Evolutionary conservation across 2,113 vertebrate species (phyloP), one percentile per base, ranked within the genome.

Genomic region (Lamprotornis superbus): DNA sequence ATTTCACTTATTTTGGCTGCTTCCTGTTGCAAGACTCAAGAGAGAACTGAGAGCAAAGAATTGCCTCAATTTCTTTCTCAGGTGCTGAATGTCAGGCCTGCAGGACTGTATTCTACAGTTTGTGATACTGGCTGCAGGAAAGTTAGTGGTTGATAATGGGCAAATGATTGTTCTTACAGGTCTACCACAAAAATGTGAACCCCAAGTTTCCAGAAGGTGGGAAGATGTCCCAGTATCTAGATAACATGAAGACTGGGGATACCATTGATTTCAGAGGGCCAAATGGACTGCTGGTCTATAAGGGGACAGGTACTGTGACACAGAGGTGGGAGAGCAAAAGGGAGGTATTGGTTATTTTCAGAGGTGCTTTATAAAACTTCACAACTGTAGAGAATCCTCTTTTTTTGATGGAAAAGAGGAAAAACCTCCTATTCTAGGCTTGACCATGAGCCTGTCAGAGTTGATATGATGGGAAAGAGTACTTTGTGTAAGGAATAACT

Each of bases 141-240:
- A 24, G 14, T 6, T 42, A 55, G 70, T 49, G 47, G 5, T 5
- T 49, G 40, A 5, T 71, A 21, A 14, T 0, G 2, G 27, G 56
- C 14, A n/a, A 57, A 15, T 83, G 31, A 53, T 10, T 92, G 61
- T 35, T 86, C 74, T 95, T 92, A 28, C 94, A 99, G 99, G 97
- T 99, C 59, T 99, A 99, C 96, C 98, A 98, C 96, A 99, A 98
- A 98, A 98, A 99, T 53, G 95, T 96, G 50, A 97, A 99, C 84
- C 98, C 98, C 3, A 97, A 97, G 57, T 98, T 98, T 95, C 99
- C 99, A 50, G 98, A 98, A 22, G 99, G 99, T 68, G 99, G 99
- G 10, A 99, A 99, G 89, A 98, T 99, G 99, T 99, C 98, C 68
- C 99, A 99, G 95, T 97, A 99, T 91, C 96, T 99, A 80, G 98